Evolutionary conservation across 1,140 invertebrate genomes (phyloP).

Genomic region (Aphelenchoides fujianensis): DNA sequence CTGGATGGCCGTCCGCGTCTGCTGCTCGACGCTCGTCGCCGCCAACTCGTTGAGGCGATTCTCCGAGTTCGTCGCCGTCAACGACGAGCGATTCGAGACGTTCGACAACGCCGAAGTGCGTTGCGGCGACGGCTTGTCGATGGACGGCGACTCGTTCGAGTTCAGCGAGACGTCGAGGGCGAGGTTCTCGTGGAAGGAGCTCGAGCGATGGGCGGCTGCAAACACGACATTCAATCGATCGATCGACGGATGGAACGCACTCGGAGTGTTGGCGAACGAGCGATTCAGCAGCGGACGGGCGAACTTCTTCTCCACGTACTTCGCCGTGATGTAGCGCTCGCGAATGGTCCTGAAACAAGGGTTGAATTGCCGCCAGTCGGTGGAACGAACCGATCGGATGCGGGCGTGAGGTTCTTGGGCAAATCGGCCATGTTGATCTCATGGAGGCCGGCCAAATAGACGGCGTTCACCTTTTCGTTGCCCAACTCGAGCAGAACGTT

Average conservation of each 20-base stretch:
- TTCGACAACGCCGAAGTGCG: neutral
- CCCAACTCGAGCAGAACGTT: constrained; percentile 92
- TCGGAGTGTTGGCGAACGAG: neutral
- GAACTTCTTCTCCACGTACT: constrained; percentile 69
- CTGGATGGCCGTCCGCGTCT: constrained; percentile 29
- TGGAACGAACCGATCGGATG: constrained; percentile 13
- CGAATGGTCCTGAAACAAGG: constrained; percentile 26
- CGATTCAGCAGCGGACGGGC: constrained; percentile 50
- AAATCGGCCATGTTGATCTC: constrained; percentile 9
- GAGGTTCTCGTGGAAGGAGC: constrained; percentile 20
- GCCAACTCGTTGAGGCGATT: neutral
- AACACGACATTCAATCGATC: neutral
- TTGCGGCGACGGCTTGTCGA: neutral
- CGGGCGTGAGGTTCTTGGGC: neutral
- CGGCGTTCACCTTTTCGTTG: constrained; percentile 81
- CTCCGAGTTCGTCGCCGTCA: constrained; percentile 17
- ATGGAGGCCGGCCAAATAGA: constrained; percentile 72
- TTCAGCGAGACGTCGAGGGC: neutral
- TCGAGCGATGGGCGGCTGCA: neutral
- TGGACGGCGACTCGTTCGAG: neutral
- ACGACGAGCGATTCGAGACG: neutral
- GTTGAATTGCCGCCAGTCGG: neutral
- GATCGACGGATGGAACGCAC: neutral
- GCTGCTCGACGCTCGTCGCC: constrained; percentile 6
- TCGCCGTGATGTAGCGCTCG: constrained; percentile 69